Conservation (phyloP, 2,797 vertebrate genomes). For the Botia almorhae region DNA sequence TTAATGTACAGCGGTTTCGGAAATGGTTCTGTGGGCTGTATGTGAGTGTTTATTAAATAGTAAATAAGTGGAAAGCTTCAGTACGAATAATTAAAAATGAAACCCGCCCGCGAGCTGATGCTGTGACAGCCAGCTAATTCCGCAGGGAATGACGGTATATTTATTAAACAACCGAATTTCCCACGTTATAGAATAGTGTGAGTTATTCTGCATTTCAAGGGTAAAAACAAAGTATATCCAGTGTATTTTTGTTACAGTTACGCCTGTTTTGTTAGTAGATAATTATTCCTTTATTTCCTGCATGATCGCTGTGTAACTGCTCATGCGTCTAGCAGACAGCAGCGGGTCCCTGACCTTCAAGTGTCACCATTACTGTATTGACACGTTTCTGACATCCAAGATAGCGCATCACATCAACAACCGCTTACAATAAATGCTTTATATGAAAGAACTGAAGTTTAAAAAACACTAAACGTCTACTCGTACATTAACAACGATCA, state of each 20-base stretch:
- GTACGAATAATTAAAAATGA: constrained; percentile 92
- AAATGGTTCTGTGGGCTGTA: constrained; percentile 59
- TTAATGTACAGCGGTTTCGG: constrained; percentile 64
- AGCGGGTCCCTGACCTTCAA: too few relatives aligned
- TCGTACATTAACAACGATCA: too few relatives aligned
- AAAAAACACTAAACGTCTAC: too few relatives aligned
- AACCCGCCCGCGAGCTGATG: constrained; percentile 83
- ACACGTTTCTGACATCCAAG: too few relatives aligned
- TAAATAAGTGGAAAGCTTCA: constrained; percentile 81
- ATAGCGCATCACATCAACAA: too few relatives aligned
- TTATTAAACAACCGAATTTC: constrained; percentile 59
- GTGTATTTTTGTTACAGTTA: neutral
- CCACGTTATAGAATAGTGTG: neutral
- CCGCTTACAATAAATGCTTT: too few relatives aligned
- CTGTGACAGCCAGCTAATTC: constrained; percentile 74
- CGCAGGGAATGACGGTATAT: constrained; percentile 82
- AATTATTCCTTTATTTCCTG: too few relatives aligned
- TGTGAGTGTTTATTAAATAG: constrained; percentile 81
- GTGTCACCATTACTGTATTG: too few relatives aligned
- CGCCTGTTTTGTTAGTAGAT: too few relatives aligned
- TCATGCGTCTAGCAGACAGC: too few relatives aligned
- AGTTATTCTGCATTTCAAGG: constrained; percentile 3
- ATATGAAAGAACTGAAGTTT: too few relatives aligned
- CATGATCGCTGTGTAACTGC: too few relatives aligned
- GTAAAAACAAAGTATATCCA: neutral